phyloP scores from a whole-genome alignment of 2,113 vertebrate species.

The Oreotrochilus melanogaster region DNA sequence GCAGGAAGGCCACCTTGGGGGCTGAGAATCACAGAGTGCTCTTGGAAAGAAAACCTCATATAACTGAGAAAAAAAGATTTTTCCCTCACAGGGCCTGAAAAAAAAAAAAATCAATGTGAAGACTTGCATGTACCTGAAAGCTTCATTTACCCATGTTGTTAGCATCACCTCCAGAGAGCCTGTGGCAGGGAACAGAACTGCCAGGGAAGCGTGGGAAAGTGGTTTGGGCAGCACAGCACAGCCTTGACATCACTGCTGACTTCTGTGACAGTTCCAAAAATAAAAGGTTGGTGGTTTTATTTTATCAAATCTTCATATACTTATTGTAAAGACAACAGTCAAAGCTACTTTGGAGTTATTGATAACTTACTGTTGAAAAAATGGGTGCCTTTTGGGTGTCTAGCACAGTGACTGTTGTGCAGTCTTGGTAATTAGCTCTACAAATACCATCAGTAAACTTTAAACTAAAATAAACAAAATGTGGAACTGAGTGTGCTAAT shows the following conservation, averaged over 20 bases:
- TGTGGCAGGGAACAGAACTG: fast-evolving
- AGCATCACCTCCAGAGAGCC: not conserved
- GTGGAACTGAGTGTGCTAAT: constrained; percentile 28
- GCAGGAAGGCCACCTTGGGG: not conserved
- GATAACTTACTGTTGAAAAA: not conserved
- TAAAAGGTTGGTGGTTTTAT: not conserved
- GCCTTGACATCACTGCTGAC: not conserved
- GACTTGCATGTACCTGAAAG: not conserved
- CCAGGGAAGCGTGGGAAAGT: not conserved
- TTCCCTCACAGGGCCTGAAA: not conserved
- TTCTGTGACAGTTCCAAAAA: not conserved
- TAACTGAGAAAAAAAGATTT: not conserved
- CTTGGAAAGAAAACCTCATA: not conserved
- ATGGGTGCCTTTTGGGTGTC: not conserved
- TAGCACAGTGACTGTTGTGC: not conserved
- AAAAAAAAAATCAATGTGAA: not conserved
- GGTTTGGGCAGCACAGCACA: not conserved
- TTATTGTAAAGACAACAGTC: not conserved
- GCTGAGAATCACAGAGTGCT: not conserved
- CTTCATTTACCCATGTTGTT: not conserved
- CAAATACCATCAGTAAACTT: constrained; percentile 48
- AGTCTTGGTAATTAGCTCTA: constrained; percentile 40
- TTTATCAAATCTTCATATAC: not conserved
- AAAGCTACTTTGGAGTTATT: not conserved
- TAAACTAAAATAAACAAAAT: constrained; percentile 41